A percentile compares a stretch with the other conserved stretches of the same genome.
Evolutionary conservation across 1,140 invertebrate species (phyloP).

Genomic region (Pectinophora gossypiella): DNA sequence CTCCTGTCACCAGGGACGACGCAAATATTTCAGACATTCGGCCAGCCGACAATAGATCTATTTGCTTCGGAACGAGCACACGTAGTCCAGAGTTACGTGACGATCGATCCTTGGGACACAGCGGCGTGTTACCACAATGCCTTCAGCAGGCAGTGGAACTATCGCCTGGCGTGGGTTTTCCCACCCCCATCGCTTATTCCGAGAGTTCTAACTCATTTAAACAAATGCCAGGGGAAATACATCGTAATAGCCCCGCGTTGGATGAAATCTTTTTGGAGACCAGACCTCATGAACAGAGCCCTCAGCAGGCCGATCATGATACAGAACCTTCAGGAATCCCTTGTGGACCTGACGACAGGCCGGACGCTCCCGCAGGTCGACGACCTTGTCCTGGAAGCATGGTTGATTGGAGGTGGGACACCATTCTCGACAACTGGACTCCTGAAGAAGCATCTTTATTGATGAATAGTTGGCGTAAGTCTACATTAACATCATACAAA

Average conservation of each 20-base stretch:
- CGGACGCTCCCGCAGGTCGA: neutral
- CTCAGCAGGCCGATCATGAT: neutral
- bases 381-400: neutral
- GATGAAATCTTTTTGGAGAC: neutral
- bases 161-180: slow-evolving; percentile 27
- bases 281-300: neutral
- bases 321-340: neutral
- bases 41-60: slow-evolving; percentile 27
- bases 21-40: slow-evolving; percentile 25
- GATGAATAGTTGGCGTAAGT: slow-evolving; percentile 5
- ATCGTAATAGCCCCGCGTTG: neutral
- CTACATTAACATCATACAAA: slow-evolving; percentile 6
- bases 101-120: slow-evolving; percentile 18
- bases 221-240: slow-evolving; percentile 5
- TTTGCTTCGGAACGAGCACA: slow-evolving; percentile 24
- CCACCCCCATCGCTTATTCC: slow-evolving; percentile 28
- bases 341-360: neutral
- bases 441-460: neutral
- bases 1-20: slow-evolving; percentile 16
- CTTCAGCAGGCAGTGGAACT: slow-evolving; percentile 32
- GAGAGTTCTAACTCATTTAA: slow-evolving; percentile 24
- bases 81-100: slow-evolving; percentile 26
- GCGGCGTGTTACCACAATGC: slow-evolving; percentile 25
- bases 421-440: neutral
- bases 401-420: slow-evolving; percentile 4